A percentile compares a stretch with the other conserved stretches of the same genome.
Conservation (phyloP, 2,797 vertebrate genomes). For the Selene dorsalis region DNA sequence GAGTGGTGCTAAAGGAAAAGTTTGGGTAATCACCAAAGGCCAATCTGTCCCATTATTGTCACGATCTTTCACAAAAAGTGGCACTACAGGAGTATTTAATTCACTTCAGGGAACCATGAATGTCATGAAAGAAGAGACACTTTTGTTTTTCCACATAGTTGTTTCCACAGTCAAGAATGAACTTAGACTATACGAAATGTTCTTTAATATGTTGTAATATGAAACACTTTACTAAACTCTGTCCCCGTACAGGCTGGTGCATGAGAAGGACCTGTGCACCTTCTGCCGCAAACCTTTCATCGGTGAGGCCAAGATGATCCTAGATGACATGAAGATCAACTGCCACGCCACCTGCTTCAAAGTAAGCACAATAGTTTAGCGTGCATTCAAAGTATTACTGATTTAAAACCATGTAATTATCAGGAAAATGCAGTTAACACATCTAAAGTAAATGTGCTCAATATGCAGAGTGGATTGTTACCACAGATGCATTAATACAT, state of each 20-base stretch:
- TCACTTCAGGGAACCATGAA: background rate
- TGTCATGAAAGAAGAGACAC: too few relatives aligned
- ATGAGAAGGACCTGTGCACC: conserved; percentile 93
- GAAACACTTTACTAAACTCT: background rate
- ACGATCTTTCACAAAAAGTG: too few relatives aligned
- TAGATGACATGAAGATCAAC: conserved; percentile 93
- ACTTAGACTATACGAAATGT: background rate
- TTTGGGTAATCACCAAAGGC: background rate
- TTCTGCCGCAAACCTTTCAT: conserved; percentile 91
- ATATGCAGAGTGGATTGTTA: too few relatives aligned
- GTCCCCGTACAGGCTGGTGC: conserved; percentile 82
- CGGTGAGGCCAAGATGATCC: conserved; percentile 92
- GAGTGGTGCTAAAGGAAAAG: background rate
- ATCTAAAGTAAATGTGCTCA: too few relatives aligned
- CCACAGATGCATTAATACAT: too few relatives aligned
- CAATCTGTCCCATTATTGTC: too few relatives aligned
- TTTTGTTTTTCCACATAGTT: background rate
- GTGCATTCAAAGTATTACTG: background rate
- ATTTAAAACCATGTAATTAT: background rate
- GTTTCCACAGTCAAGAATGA: background rate
- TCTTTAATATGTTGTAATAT: background rate
- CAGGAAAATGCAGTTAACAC: too few relatives aligned
- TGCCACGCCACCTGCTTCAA: conserved; percentile 96
- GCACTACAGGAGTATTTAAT: too few relatives aligned
- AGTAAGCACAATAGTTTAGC: conserved; percentile 79